Evolutionary conservation across 2,797 vertebrate genomes (phyloP), one percentile per base, ranked within the genome.

Genomic region (Tangara arthus): DNA sequence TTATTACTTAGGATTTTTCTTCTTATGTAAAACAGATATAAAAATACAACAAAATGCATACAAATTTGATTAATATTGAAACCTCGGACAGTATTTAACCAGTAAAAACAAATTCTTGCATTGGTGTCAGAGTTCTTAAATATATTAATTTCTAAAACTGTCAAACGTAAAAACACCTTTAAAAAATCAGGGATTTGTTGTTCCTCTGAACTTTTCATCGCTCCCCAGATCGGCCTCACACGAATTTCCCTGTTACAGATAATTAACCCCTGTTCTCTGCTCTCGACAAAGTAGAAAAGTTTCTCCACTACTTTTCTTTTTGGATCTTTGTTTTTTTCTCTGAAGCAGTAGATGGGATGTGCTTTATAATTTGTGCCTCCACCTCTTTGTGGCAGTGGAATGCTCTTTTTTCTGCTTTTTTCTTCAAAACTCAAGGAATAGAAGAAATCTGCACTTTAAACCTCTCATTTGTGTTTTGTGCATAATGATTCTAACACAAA

Each of bases 311-410:
- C 59, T 94, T 87, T 82, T 75, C 47, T 32, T 50, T n/a, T 16
- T 5, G 23, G 12, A 37, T 87, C 65, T 81, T 66, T 41, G 23
- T 5, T 22, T 76, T 82, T 88, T 87, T 57, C 50, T 60, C 83
- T 46, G 11, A 32, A 72, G 30, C 57, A 87, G 14, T 37, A 71
- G 27, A 66, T 81, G 35, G 26, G 64, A 30, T 53, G 3, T 82
- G 57, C 57, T 92, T 86, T 96, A 56, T 93, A 90, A 89, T 69
- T 69, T 91, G 10, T 93, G 32, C 82, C 46, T 79, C 46, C 34
- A 71, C 17, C 23, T 82, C 89, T 90, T 88, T 37, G 14, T 35
- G 53, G 59, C 42, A 76, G 21, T 69, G 68, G 81, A 79, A 70
- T 63, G 55, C 87, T 95, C 69, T 91, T 81, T 89, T 50, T 88